phyloP scores from a whole-genome alignment of 2,797 vertebrate species.

The Tarsius wallacei region DNA sequence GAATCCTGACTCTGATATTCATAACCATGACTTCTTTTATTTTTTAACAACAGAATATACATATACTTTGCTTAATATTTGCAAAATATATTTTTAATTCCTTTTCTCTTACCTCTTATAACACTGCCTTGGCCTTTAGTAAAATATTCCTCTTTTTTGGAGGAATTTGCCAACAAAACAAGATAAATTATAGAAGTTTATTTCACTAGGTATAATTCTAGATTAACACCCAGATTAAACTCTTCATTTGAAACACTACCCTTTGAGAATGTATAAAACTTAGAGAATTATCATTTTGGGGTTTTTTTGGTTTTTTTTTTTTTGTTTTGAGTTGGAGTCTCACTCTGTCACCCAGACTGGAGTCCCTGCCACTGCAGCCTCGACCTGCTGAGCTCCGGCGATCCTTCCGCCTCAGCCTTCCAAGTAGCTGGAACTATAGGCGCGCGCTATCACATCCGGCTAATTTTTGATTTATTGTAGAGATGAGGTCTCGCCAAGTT shows the following conservation, averaged over 20 bases:
- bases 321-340: too few species aligned
- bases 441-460: too few species aligned
- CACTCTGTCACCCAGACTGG: too few species aligned
- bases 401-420: too few species aligned
- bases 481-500: too few species aligned
- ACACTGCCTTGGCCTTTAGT: background rate
- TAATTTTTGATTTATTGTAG: too few species aligned
- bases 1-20: background rate
- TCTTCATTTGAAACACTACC: slow-evolving; percentile 17
- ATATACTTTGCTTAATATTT: slow-evolving; percentile 13
- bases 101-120: slow-evolving; percentile 2
- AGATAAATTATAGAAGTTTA: background rate
- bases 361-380: too few species aligned
- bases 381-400: too few species aligned
- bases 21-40: background rate
- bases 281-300: slow-evolving; percentile 40
- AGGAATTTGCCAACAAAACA: background rate
- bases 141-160: background rate
- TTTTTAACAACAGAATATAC: background rate
- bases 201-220: background rate
- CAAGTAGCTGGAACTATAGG: too few species aligned
- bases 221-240: slow-evolving; percentile 44
- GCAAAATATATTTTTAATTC: background rate
- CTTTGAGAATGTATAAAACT: background rate
- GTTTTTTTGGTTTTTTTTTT: too few species aligned